Evolutionary conservation across 2,888 invertebrate genomes (phyloP).

Genomic region (Clitarchus hookeri): DNA sequence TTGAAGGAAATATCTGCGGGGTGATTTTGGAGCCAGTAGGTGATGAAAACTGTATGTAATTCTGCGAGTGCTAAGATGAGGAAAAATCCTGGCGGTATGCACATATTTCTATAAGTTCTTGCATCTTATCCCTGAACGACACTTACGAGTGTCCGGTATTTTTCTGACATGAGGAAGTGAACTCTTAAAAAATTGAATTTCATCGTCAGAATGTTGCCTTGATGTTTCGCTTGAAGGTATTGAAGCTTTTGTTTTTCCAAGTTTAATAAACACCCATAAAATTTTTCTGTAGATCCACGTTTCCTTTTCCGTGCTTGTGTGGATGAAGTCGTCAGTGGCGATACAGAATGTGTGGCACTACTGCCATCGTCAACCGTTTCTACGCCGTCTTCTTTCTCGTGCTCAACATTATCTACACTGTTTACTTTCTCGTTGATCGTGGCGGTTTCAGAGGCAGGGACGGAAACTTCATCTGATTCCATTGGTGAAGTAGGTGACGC

Average conservation of each 20-base stretch:
- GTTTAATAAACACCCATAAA: background rate
- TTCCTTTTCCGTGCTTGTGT: background rate
- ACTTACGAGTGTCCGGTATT: background rate
- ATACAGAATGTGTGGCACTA: background rate
- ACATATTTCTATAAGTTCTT: background rate
- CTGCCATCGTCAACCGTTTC: background rate
- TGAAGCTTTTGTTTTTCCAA: conserved; percentile 5
- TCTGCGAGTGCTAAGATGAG: background rate
- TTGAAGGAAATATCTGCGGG: background rate
- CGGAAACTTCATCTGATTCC: background rate
- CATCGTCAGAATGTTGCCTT: background rate
- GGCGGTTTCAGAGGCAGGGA: background rate
- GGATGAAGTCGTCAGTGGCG: background rate
- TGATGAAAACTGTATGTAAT: background rate
- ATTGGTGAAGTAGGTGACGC: background rate
- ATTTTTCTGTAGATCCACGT: background rate
- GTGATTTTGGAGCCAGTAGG: background rate
- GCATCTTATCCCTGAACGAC: background rate
- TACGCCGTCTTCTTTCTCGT: background rate
- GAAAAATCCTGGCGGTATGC: background rate
- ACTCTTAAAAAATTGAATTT: conserved; percentile 18
- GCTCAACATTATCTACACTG: background rate
- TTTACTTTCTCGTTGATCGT: background rate
- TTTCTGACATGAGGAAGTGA: too few species aligned
- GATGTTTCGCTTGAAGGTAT: background rate